Evolutionary conservation across 1,140 invertebrate species (phyloP).

Genomic region (Leptinotarsa defecta): DNA sequence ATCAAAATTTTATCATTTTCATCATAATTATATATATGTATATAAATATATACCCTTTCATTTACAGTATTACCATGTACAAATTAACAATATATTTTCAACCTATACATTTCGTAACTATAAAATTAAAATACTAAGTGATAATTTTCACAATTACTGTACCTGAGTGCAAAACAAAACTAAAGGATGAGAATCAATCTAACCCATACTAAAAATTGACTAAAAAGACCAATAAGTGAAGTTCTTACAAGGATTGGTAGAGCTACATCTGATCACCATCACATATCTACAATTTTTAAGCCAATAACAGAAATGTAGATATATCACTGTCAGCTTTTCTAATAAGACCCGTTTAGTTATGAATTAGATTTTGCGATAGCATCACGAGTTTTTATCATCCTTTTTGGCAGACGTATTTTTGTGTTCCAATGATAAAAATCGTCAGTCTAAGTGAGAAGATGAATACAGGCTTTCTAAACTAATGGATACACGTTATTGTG

Average conservation of each 20-base stretch:
- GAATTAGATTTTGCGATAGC: too few relatives aligned
- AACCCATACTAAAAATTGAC: constrained; percentile 27
- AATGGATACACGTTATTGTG: too few relatives aligned
- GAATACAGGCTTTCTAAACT: too few relatives aligned
- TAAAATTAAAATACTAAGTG: constrained; percentile 43
- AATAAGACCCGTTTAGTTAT: too few relatives aligned
- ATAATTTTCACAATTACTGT: constrained; percentile 31
- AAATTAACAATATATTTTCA: constrained; percentile 31
- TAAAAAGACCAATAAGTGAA: constrained; percentile 21
- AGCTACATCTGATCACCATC: neutral
- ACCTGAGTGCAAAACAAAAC: constrained; percentile 43
- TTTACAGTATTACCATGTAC: constrained; percentile 30
- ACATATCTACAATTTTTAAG: too few relatives aligned
- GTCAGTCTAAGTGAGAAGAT: too few relatives aligned
- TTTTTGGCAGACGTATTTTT: too few relatives aligned
- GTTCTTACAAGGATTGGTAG: neutral
- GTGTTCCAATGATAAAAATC: too few relatives aligned
- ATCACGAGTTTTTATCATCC: too few relatives aligned
- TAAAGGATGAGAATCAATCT: constrained; percentile 30
- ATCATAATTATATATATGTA: constrained; percentile 21
- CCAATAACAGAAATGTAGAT: too few relatives aligned
- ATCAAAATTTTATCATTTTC: constrained; percentile 32
- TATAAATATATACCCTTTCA: constrained; percentile 35
- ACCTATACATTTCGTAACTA: constrained; percentile 25
- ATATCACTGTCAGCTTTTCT: too few relatives aligned